Evolutionary conservation across 2,888 invertebrate species (phyloP).

Genomic region (Brachylomia viminalis): DNA sequence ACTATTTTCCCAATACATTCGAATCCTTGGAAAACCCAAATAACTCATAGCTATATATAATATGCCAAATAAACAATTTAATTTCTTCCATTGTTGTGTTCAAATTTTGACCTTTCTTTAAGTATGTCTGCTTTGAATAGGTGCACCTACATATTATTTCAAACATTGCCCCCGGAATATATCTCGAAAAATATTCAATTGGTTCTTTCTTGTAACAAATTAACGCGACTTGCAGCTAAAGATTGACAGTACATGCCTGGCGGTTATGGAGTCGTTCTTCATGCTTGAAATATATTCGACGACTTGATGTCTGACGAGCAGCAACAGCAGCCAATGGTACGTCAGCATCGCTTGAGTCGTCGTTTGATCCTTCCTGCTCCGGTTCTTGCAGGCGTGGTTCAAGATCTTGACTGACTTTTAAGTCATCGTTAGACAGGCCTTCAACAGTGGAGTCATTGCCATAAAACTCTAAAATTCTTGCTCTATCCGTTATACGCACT

Average conservation of each 20-base stretch:
- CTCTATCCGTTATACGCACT: not conserved
- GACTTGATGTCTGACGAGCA: conserved; percentile 1
- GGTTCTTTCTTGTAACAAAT: not conserved
- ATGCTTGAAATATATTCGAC: conserved; percentile 4
- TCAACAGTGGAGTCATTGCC: not conserved
- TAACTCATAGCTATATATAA: conserved; percentile 8
- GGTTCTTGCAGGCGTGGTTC: not conserved
- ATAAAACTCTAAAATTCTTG: not conserved
- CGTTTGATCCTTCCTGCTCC: not conserved
- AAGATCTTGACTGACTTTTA: not conserved
- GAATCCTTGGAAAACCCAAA: conserved; percentile 14
- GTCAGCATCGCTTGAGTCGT: not conserved
- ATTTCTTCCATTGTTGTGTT: conserved; percentile 5
- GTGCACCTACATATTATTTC: not conserved
- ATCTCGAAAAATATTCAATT: not conserved
- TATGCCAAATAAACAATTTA: conserved; percentile 4
- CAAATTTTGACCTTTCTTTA: not conserved
- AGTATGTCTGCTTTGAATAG: not conserved
- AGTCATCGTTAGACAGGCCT: not conserved
- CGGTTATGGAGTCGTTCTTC: not conserved
- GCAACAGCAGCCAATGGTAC: not conserved
- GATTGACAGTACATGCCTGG: conserved; percentile 3
- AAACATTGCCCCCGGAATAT: not conserved
- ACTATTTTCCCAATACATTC: not conserved
- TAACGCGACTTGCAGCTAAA: conserved; percentile 3